Evolutionary conservation across 2,888 invertebrate genomes (phyloP), one percentile per base, ranked within the genome.

Genomic region (Neocrepidodera transversa): DNA sequence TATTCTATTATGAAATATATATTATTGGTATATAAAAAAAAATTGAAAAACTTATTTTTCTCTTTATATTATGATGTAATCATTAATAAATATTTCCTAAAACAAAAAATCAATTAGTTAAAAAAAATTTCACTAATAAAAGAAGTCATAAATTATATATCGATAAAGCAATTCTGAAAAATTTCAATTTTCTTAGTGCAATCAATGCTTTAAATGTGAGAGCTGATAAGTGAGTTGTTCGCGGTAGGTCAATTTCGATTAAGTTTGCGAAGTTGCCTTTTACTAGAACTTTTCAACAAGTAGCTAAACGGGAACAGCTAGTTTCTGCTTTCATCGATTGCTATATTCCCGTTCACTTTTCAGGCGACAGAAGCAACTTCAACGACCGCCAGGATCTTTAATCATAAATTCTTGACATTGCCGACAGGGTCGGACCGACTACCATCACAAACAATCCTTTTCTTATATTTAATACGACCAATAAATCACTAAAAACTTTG

Each of bases 301-400:
- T 59, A 59, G 59, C 48, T 48, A 53, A 59, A 45, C 45, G 36
- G 43, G 36, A 61, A 53, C 54, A 50, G 50, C 58, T 36, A 58
- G 51, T 53, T 49, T 53, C 36, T 45, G 35, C 30, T 62, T 55
- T 55, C 51, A 62, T 62, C 62, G 58, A 62, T 62, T 58, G 20
- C 28, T 32, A 45, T 43, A 30, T 26, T 18, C 23, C 23, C 62
- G 57, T 48, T 59, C 56, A 56, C 52, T 59, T 56, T 62, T 52
- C 59, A 43, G 49, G 47, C 58, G 62, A 59, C 54, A 62, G 43
- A 48, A 52, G 52, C 53, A 59, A 52, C 58, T 62, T 52, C 50
- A 45, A 18, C 43, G 43, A 20, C 43, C 43, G 42, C 36, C 43
- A 20, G 32, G 52, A 58, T 58, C 52, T 53, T 59, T 59, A 59